Conservation (phyloP, 2,797 vertebrate species). For the Halcyon leucocephala region DNA sequence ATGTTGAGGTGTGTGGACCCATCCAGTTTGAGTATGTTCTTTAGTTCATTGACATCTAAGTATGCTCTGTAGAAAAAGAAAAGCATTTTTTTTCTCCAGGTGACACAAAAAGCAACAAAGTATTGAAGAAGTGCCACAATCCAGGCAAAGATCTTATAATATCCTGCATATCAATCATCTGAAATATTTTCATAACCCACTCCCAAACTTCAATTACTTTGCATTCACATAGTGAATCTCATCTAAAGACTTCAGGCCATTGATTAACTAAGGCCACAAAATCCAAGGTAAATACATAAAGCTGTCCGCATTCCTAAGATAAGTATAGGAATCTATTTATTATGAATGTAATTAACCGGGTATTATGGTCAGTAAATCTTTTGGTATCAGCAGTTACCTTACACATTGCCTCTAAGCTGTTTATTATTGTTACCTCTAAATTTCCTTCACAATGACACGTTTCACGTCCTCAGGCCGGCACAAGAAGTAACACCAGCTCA, state of each 20-base stretch:
- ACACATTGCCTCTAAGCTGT: not conserved
- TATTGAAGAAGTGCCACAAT: constrained; percentile 17
- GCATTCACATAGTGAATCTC: constrained; percentile 17
- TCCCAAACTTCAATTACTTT: constrained; percentile 46
- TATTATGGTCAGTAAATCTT: constrained; percentile 38
- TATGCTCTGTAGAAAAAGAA: constrained; percentile 88
- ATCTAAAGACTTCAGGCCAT: not conserved
- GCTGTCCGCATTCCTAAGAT: constrained; percentile 8
- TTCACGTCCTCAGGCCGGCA: not conserved
- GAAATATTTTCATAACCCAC: constrained; percentile 38
- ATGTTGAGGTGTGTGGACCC: constrained; percentile 97
- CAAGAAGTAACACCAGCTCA: not conserved
- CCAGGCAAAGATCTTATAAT: constrained; percentile 2
- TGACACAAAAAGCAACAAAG: not conserved
- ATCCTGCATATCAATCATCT: not conserved
- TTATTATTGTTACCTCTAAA: not conserved
- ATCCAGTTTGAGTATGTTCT: constrained; percentile 92
- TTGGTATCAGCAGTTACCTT: constrained; percentile 6
- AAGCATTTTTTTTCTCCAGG: constrained; percentile 2
- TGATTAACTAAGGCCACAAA: constrained; percentile 52
- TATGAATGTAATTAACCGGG: constrained; percentile 30
- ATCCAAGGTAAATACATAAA: constrained; percentile 51
- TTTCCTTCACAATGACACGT: not conserved
- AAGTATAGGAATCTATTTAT: constrained; percentile 24
- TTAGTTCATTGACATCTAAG: constrained; percentile 96